Conservation (phyloP, 2,113 vertebrate species). For the Lanius ludovicianus region DNA sequence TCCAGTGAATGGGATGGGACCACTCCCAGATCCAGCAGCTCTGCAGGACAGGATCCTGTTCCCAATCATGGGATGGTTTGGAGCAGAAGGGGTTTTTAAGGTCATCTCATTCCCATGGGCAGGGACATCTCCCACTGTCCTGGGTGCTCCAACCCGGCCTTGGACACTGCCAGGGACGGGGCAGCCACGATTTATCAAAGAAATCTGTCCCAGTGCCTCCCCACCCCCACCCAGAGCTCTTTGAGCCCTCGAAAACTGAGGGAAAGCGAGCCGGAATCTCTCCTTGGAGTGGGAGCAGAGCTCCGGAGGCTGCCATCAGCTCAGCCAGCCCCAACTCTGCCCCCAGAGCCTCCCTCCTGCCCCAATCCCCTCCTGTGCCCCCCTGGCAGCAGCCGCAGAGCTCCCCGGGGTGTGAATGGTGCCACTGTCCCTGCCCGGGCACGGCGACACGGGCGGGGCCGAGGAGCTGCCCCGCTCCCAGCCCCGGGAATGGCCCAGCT, state of each 20-base stretch:
- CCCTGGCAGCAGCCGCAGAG: neutral
- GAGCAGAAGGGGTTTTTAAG: too few species aligned
- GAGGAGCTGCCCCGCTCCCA: neutral
- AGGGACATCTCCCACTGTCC: neutral
- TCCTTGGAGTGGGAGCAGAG: neutral
- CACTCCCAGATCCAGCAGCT: neutral
- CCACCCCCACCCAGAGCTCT: neutral
- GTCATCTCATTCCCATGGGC: fast-evolving
- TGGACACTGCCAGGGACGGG: neutral
- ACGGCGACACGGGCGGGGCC: neutral
- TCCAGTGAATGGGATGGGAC: fast-evolving
- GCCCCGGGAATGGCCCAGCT: neutral
- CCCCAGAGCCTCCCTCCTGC: neutral
- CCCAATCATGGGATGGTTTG: fast-evolving
- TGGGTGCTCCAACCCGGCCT: neutral
- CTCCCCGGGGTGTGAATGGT: neutral
- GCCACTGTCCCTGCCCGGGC: neutral
- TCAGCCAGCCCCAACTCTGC: neutral
- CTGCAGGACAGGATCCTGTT: neutral
- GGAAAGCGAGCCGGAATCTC: fast-evolving
- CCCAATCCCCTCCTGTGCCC: neutral
- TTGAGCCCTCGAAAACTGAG: neutral
- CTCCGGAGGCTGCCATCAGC: fast-evolving
- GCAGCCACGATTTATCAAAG: fast-evolving
- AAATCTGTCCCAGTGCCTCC: neutral